Base-by-base conservation (phyloP, 1,140 invertebrate genomes). In the Cotesia glomerata region DNA sequence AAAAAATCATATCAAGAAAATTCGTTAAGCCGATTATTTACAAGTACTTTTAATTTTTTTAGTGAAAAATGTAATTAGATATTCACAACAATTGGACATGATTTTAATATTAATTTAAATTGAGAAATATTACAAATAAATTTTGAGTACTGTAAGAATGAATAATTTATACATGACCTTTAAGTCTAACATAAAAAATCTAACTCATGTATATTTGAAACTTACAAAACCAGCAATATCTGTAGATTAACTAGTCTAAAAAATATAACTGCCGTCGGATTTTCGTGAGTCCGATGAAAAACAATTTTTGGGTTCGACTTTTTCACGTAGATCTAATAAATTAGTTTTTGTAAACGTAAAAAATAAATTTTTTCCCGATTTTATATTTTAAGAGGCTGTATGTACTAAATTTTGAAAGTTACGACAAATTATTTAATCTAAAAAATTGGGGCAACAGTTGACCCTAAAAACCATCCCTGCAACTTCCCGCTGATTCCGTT, bases 381-480 rank as follows among this genome's bases (percentile, higher is more conserved):
- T 52, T 52, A 52, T 52, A 52, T 52, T 52, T 52, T 52, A 52
- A 52, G 51, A 52, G 51, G 51, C 51, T 11, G 34, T 64, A 71
- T n/a, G n/a, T n/a, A n/a, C n/a, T n/a, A n/a, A n/a, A n/a, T n/a
- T n/a, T n/a, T n/a, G n/a, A n/a, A n/a, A n/a, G n/a, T n/a, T n/a
- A n/a, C n/a, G n/a, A n/a, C n/a, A n/a, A n/a, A n/a, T n/a, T n/a
- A n/a, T n/a, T n/a, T n/a, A n/a, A n/a, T n/a, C n/a, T n/a, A n/a
- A n/a, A n/a, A n/a, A n/a, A n/a, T n/a, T n/a, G n/a, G n/a, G n/a
- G n/a, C n/a, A n/a, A n/a, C n/a, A n/a, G n/a, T n/a, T n/a, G n/a
- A n/a, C n/a, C n/a, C n/a, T n/a, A n/a, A n/a, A n/a, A n/a, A n/a
- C n/a, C n/a, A n/a, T n/a, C n/a, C n/a, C n/a, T n/a, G n/a, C n/a